Percentiles rank a stretch among this genome's conserved stretches.
These are phyloP conservation scores for Hippocampus zosterae DNA, from an alignment of 2,113 vertebrate genomes.

Conservation along the genomic window DNA sequence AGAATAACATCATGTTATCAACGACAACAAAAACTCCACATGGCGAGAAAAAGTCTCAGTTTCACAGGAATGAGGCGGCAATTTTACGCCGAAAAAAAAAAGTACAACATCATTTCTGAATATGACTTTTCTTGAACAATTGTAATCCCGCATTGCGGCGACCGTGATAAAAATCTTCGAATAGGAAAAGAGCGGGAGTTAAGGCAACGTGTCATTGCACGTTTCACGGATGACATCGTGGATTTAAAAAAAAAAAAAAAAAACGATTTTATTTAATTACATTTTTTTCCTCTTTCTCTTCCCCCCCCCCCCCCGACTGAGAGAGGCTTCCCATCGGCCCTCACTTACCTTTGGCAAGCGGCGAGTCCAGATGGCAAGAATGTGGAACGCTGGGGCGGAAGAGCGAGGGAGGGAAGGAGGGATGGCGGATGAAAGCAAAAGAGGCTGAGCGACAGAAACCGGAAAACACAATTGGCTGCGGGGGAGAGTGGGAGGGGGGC, in stretches of 20 bases:
- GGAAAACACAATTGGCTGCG: slow-evolving; percentile 56
- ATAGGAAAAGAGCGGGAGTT: slow-evolving; percentile 21
- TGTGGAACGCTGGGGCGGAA: slow-evolving; percentile 54
- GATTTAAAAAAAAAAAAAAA: not conserved
- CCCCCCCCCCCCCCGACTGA: not conserved
- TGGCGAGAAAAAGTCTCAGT: no score
- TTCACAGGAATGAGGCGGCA: not conserved
- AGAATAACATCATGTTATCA: no score
- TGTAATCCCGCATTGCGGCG: slow-evolving; percentile 12
- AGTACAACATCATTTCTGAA: no score
- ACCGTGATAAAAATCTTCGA: slow-evolving; percentile 21
- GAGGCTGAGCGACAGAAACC: slow-evolving; percentile 36
- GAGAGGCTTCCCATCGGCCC: slow-evolving; percentile 24
- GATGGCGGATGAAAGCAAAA: slow-evolving; percentile 47
- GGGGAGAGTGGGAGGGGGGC: not conserved
- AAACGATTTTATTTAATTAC: no score
- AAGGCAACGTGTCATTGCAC: slow-evolving; percentile 29
- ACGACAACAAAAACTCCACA: no score
- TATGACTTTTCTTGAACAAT: not conserved
- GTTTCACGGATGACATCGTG: slow-evolving; percentile 51
- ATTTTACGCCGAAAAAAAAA: not conserved
- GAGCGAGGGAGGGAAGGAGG: slow-evolving; percentile 19
- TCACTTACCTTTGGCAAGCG: slow-evolving; percentile 66
- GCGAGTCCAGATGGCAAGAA: slow-evolving; percentile 69
- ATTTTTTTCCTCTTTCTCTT: not conserved